Evolutionary conservation across 2,888 invertebrate species (phyloP), one percentile per base, ranked within the genome.

Genomic region (Acleris emargana): DNA sequence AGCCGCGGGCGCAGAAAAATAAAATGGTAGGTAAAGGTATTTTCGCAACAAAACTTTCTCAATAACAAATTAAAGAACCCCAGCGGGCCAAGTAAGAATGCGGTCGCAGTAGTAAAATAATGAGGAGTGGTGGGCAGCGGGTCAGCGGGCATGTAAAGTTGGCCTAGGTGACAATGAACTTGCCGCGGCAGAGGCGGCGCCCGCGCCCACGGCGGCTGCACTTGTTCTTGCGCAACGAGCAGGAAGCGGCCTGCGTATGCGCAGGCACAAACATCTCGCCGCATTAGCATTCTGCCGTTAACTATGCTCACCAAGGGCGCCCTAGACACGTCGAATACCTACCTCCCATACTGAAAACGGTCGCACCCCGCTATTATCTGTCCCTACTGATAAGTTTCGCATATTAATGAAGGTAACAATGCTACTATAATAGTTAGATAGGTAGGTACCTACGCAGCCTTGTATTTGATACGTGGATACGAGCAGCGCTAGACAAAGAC

Each of bases 241-340:
- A 84, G 85, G 85, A 86, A 82, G 82, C 80, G 71, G 62, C 73
- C 71, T 77, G 17, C 75, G 72, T 79, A 80, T 80, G 81, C 79
- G 84, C 87, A 83, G 80, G 76, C 78, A 78, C 77, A 45, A 17
- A 45, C 45, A 74, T 77, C 78, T 76, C 81, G 72, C 71, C 80
- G 79, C 86, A 89, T 90, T 91, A 91, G 85, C 87, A 89, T 88
- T 89, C 89, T 86, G 89, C 90, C 91, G 91, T 90, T 91, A 91
- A 77, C 86, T 76, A 76, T 76, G 75, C 82, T 77, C 71, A 77
- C 80, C 82, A 85, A 84, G 83, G 68, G 82, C 81, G 80, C 79
- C 76, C 78, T 76, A 81, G 81, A 82, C 79, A 80, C 76, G 73
- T 72, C 78, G 72, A 13, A 4, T 38, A 38, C 38, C 13, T 4